Evolutionary conservation across 1,140 invertebrate genomes (phyloP).

Genomic region (Helicoverpa armigera): DNA sequence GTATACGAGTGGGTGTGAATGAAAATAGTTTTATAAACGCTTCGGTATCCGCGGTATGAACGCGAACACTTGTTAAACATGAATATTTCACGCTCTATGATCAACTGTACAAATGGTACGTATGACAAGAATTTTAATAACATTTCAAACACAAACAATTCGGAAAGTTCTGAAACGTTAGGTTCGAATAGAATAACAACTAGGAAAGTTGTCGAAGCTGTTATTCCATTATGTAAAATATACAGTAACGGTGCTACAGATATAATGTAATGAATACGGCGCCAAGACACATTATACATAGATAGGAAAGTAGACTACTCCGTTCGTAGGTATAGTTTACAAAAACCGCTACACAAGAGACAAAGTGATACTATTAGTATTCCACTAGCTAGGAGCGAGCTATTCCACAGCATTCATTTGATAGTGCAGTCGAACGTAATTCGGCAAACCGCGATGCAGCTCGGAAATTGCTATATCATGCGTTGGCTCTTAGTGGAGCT

Average conservation of each 20-base stretch:
- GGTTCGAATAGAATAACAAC: conserved; percentile 11
- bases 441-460: too few relatives aligned
- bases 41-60: not conserved
- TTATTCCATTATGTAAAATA: conserved; percentile 15
- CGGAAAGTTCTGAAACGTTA: conserved; percentile 2
- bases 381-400: not conserved
- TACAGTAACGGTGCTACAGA: not conserved
- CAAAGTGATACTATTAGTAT: not conserved
- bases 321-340: not conserved
- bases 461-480: too few relatives aligned
- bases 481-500: not conserved
- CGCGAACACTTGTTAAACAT: not conserved
- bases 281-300: not conserved
- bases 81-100: conserved; percentile 28
- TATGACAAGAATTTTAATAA: conserved; percentile 32
- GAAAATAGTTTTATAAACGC: conserved; percentile 17
- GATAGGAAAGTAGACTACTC: too few relatives aligned
- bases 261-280: not conserved
- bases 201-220: not conserved
- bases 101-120: conserved; percentile 19
- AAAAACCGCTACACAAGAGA: not conserved
- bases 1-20: conserved; percentile 22
- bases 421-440: too few relatives aligned
- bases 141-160: conserved; percentile 16
- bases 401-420: not conserved